Evolutionary conservation across 2,888 invertebrate genomes (phyloP), one percentile per base, ranked within the genome.

Genomic region (Dicyrtomina minuta): DNA sequence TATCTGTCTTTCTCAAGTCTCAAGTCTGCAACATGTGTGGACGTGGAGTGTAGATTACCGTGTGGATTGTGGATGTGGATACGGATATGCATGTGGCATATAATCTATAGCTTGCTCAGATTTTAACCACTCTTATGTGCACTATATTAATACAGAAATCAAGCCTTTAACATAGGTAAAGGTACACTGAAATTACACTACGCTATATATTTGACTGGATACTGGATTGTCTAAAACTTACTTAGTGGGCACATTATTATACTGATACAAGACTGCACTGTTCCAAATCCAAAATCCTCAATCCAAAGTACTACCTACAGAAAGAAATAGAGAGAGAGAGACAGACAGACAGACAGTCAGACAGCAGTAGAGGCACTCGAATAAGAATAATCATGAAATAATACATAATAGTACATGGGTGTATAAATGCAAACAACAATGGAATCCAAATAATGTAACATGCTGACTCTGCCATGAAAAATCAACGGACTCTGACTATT

Each of bases 351-450:
- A 46, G 43, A 41, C 10, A 41, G 43, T 10, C 10, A 41, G 46
- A 46, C n/a, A 46, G 46, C 15, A 41, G 13, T 8, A 41, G 43
- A 41, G 43, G n/a, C 15, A 51, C 13, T 27, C 12, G 27, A 64
- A 39, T 27, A 51, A 12, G 43, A 24, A 55, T 55, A 20, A 41
- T 53, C 49, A 53, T 53, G 43, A 55, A 65, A 43, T 39, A 24
- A 65, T 27, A 22, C 20, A 33, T 65, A 65, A 55, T 65, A 55
- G 55, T 65, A 44, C 65, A 65, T 65, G 65, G 65, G 65, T 65
- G 65, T 41, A 65, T 55, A 53, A 56, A 64, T 55, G 56, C 44
- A 55, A 65, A 65, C 44, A 65, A 65, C 65, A 65, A 53, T 53
- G 55, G 53, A 65, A 55, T 56, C 55, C 65, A 65, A 65, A 65